phyloP scores from a whole-genome alignment of 2,888 invertebrate genomes.

The Lasioglossum malachurum region DNA sequence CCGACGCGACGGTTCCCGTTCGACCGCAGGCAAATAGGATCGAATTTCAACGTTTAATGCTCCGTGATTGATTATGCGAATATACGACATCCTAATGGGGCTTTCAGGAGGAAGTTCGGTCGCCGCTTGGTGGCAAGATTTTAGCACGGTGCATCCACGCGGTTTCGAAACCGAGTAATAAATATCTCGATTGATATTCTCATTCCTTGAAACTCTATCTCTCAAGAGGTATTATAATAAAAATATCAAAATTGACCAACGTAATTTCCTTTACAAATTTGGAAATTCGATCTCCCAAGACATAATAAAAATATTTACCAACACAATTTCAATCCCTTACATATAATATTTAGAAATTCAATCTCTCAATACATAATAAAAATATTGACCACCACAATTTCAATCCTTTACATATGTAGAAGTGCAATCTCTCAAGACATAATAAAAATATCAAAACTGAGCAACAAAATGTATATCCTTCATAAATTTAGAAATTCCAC shows the following conservation, averaged over 20 bases:
- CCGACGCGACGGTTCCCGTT: slow-evolving; percentile 35
- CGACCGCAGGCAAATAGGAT: slow-evolving; percentile 77
- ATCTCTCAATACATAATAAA: no score
- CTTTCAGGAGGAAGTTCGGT: slow-evolving; percentile 33
- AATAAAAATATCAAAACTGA: no score
- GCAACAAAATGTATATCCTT: neutral
- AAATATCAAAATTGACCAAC: neutral
- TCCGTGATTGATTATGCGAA: slow-evolving; percentile 81
- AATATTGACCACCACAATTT: no score
- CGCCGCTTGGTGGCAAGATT: slow-evolving; percentile 17
- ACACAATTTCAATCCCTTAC: no score
- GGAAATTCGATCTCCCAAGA: neutral
- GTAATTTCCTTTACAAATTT: neutral
- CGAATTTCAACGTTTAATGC: slow-evolving; percentile 77
- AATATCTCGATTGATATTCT: neutral
- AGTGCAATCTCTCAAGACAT: no score
- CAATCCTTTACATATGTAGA: no score
- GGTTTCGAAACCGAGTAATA: neutral
- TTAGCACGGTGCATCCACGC: slow-evolving; percentile 37
- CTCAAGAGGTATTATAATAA: neutral
- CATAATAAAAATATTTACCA: no score
- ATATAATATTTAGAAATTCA: no score
- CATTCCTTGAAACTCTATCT: neutral
- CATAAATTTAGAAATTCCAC: neutral
- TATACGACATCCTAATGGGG: slow-evolving; percentile 76